phyloP scores from a whole-genome alignment of 2,113 vertebrate genomes.

The Sapajus apella region DNA sequence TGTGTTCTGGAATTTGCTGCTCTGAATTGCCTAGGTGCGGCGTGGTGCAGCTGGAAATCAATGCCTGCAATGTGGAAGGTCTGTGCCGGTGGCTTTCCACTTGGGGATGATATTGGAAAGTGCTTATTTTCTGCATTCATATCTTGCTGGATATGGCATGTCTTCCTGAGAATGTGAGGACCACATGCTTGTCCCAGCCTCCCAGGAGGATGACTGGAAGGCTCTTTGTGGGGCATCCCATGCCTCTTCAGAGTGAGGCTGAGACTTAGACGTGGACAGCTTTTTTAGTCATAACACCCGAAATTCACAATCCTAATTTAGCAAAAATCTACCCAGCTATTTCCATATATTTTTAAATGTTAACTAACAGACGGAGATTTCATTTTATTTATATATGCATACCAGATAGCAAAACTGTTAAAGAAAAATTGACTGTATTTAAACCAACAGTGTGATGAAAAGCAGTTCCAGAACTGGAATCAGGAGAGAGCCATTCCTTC shows the following conservation, averaged over 20 bases:
- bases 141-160: neutral
- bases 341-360: neutral
- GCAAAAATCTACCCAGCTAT: neutral
- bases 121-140: neutral
- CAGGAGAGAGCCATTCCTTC: accelerated
- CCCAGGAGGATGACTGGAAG: neutral
- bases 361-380: conserved; percentile 1
- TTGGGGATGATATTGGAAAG: neutral
- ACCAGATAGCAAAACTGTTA: neutral
- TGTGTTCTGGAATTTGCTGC: neutral
- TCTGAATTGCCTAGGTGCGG: neutral
- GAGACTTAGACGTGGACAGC: neutral
- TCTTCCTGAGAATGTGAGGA: neutral
- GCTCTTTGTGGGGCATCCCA: accelerated
- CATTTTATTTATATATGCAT: neutral
- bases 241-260: no score
- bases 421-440: neutral
- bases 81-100: neutral
- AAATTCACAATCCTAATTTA: neutral
- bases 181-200: accelerated
- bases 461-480: neutral
- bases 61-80: neutral
- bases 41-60: no score
- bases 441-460: neutral
- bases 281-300: neutral